These are phyloP conservation scores for Struthio camelus DNA, from an alignment of 2,113 vertebrate genomes.

Conservation along the genomic window DNA sequence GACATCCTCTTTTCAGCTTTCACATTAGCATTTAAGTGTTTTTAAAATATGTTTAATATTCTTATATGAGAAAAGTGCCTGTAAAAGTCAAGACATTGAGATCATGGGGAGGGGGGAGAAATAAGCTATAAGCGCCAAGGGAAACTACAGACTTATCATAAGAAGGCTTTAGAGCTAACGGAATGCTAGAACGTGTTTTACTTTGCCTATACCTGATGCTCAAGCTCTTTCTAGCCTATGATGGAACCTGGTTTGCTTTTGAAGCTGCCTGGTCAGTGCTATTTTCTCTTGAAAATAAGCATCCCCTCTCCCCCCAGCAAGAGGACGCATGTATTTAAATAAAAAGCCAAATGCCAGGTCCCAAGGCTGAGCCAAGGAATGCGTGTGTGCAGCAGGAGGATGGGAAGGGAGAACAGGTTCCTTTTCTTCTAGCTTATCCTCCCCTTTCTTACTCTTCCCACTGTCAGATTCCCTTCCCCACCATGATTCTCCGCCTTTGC, in stretches of 20 bases:
- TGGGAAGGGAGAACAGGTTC: too few relatives aligned
- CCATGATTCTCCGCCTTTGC: neutral
- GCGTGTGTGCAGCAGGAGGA: neutral
- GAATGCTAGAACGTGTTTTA: accelerated
- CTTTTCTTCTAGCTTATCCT: neutral
- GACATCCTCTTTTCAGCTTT: conserved; percentile 64
- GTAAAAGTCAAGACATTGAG: conserved; percentile 28
- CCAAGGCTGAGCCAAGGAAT: too few relatives aligned
- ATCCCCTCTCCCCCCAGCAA: neutral
- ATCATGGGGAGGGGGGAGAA: neutral
- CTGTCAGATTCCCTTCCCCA: neutral
- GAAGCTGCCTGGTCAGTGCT: neutral
- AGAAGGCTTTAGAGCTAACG: accelerated
- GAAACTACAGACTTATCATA: neutral
- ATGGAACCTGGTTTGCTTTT: neutral
- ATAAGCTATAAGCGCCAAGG: neutral
- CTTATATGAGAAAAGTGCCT: conserved; percentile 26
- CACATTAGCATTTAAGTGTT: conserved; percentile 69
- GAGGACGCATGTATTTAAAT: neutral
- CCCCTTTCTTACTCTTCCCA: neutral
- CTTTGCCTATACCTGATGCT: accelerated
- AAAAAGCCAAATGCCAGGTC: neutral
- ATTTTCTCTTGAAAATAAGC: neutral
- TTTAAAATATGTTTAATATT: conserved; percentile 60
- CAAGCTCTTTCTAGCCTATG: neutral